These are phyloP conservation scores for Poeciliopsis retropinna DNA, from an alignment of 2,113 vertebrate genomes.

Conservation along the genomic window DNA sequence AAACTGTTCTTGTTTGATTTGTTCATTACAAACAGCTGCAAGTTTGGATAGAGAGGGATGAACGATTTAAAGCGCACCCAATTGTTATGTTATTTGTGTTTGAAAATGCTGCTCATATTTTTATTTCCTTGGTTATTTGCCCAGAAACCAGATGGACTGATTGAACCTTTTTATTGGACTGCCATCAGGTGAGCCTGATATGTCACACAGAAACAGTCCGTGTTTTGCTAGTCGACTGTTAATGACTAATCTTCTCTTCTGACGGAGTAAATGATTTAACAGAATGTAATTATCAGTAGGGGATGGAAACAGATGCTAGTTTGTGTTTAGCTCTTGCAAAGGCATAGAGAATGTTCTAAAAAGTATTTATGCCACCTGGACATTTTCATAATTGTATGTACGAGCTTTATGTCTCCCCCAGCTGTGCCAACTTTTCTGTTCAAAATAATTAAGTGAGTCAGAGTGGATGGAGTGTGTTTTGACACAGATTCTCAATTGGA, in stretches of 20 bases:
- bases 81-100: not conserved
- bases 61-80: not conserved
- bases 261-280: constrained; percentile 23
- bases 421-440: too few species aligned
- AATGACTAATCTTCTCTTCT: constrained; percentile 24
- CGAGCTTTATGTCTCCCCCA: not conserved
- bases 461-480: not conserved
- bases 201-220: constrained; percentile 11
- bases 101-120: constrained; percentile 12
- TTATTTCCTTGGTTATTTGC: constrained; percentile 33
- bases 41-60: not conserved
- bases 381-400: not conserved
- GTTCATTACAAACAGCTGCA: not conserved
- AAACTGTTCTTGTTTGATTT: not conserved
- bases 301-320: not conserved
- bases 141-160: constrained; percentile 52
- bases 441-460: not conserved
- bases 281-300: constrained; percentile 7
- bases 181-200: constrained; percentile 36
- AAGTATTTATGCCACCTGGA: not conserved
- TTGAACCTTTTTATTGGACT: constrained; percentile 56
- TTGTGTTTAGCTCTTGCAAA: constrained; percentile 2
- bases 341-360: not conserved
- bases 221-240: not conserved
- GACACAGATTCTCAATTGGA: not conserved